Evolutionary conservation across 2,113 vertebrate genomes (phyloP).

Genomic region (Piprites chloris): DNA sequence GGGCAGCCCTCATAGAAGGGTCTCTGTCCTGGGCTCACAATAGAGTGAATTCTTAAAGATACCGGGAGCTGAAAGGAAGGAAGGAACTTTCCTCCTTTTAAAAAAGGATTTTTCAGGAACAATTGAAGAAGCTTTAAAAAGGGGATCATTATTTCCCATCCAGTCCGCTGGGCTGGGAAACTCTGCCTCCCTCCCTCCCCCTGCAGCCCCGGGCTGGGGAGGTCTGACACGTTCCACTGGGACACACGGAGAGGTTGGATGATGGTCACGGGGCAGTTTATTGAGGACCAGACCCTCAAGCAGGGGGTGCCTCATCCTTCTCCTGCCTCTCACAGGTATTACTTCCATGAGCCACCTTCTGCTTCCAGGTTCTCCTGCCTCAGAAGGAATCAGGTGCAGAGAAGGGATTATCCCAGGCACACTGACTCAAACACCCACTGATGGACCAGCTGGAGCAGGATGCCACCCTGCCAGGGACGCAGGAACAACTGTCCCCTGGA

Average conservation of each 20-base stretch:
- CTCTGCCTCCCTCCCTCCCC: background rate
- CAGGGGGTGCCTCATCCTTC: background rate
- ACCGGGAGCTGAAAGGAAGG: constrained; percentile 67
- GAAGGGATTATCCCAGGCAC: background rate
- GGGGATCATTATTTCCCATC: constrained; percentile 50
- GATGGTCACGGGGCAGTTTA: fast-evolving
- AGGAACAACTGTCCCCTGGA: background rate
- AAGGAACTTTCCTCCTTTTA: constrained; percentile 54
- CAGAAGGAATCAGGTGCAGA: fast-evolving
- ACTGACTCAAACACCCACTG: fast-evolving
- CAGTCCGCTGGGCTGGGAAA: background rate
- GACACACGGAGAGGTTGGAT: fast-evolving
- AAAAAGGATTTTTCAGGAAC: constrained; percentile 65
- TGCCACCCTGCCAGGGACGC: background rate
- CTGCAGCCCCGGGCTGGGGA: background rate
- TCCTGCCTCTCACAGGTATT: background rate
- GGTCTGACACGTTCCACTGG: fast-evolving
- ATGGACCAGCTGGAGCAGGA: background rate
- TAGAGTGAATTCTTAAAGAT: constrained; percentile 80
- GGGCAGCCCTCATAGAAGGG: constrained; percentile 80
- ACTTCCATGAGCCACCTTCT: background rate
- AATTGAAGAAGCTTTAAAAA: constrained; percentile 60
- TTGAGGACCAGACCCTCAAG: fast-evolving
- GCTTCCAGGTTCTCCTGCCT: background rate
- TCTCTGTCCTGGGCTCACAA: constrained; percentile 86